These are phyloP conservation scores for Oryzias dopingdopingensis DNA, from an alignment of 2,797 vertebrate species.

Conservation along the genomic window DNA sequence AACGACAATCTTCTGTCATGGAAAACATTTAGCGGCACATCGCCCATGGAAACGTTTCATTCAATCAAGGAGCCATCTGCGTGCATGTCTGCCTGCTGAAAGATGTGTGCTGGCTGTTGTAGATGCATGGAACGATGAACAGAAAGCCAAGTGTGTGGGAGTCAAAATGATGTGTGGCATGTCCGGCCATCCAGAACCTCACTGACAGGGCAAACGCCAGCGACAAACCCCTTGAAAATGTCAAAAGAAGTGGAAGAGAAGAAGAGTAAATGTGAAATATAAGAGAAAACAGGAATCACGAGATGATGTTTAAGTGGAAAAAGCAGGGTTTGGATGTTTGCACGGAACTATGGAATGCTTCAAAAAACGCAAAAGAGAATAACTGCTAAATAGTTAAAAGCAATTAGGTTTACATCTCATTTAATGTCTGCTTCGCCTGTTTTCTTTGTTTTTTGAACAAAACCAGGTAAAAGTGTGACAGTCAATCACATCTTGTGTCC, in stretches of 20 bases:
- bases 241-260: slow-evolving; percentile 3
- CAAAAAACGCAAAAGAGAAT: slow-evolving; percentile 2
- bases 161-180: slow-evolving; percentile 23
- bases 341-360: slow-evolving; percentile 9
- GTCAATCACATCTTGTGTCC: background rate
- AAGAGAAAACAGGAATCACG: slow-evolving; percentile 19
- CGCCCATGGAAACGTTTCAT: slow-evolving; percentile 30
- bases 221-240: slow-evolving; percentile 22
- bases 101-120: slow-evolving; percentile 16
- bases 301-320: slow-evolving; percentile 15
- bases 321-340: slow-evolving; percentile 13
- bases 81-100: background rate
- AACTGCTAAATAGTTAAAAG: background rate
- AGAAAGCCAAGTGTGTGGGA: slow-evolving; percentile 2
- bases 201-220: slow-evolving; percentile 41
- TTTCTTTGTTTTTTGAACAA: background rate
- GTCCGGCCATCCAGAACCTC: slow-evolving; percentile 28
- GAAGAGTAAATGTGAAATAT: slow-evolving; percentile 7
- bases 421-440: no score
- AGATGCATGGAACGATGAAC: slow-evolving; percentile 6
- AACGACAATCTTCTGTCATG: slow-evolving; percentile 24
- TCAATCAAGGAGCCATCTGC: slow-evolving; percentile 27
- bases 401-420: no score
- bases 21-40: slow-evolving; percentile 31
- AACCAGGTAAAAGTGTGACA: background rate